Percentiles rank a stretch among this genome's conserved stretches.
Conservation (phyloP, 1,140 invertebrate species). For the Doryteuthis pealeii region DNA sequence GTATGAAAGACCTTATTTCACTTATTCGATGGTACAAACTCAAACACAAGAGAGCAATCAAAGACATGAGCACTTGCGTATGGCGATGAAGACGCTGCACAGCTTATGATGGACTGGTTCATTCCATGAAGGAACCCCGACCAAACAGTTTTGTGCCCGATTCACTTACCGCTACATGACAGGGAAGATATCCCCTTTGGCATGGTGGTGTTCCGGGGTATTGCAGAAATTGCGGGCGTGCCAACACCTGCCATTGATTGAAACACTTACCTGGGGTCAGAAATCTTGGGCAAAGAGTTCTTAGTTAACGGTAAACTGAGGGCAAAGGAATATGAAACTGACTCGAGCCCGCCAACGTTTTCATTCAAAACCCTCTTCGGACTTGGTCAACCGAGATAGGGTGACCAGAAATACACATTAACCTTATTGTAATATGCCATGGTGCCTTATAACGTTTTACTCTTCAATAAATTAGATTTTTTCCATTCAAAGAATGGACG, state of each 20-base stretch:
- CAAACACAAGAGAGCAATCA: conserved; percentile 33
- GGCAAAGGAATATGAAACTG: conserved; percentile 35
- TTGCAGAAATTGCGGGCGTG: conserved; percentile 35
- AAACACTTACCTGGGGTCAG: conserved; percentile 41
- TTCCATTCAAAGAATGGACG: too few relatives aligned
- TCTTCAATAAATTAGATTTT: too few relatives aligned
- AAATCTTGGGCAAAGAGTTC: conserved; percentile 42
- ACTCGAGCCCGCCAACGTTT: conserved; percentile 44
- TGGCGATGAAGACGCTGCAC: conserved; percentile 36
- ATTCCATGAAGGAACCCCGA: conserved; percentile 37
- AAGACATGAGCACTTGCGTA: conserved; percentile 30
- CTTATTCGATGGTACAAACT: conserved; percentile 36
- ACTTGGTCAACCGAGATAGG: background rate
- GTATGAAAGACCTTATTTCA: conserved; percentile 36
- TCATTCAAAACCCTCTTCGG: conserved; percentile 30
- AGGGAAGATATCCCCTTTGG: conserved; percentile 48
- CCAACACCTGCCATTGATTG: conserved; percentile 38
- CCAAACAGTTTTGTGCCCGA: conserved; percentile 35
- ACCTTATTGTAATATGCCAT: too few relatives aligned
- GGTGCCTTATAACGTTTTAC: too few relatives aligned
- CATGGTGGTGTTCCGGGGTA: conserved; percentile 42
- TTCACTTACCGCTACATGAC: conserved; percentile 40
- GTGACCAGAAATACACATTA: too few relatives aligned
- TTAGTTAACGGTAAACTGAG: conserved; percentile 32
- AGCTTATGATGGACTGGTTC: conserved; percentile 40